Base-by-base conservation (phyloP, 92 coral and sea anemone genomes). In the Zoanthus sansibaricus region DNA sequence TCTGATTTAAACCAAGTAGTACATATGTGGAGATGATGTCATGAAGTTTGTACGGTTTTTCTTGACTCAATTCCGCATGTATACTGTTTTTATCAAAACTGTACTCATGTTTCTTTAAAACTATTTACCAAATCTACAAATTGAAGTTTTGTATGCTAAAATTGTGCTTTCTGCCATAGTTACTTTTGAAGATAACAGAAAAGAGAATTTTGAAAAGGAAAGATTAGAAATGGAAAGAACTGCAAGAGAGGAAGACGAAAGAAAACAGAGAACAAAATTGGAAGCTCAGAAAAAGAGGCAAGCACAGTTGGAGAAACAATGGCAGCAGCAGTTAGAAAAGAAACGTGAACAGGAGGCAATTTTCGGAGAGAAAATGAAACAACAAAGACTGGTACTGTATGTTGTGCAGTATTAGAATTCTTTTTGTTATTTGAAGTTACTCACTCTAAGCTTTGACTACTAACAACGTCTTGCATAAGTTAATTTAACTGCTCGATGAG, bases 211-310 rank as follows among this genome's bases (percentile, higher is more conserved):
- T 89, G 99, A 97, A 75, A 95, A 94, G 72, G 99, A 98, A 42
- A 94, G 99, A 67, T 76, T 97, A 75, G 99, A 97, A 77, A 88
- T 97, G 76, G 99, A 97, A 82, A 82, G 98, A 69, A 78, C 82
- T 97, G 66, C 95, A 93, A 56, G 99, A 97, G 80, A 87, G 14
- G 92, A 91, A 75, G 98, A 97, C 86, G 99, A 97, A 89, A 87
- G 99, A 66, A 93, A 88, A 30, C 97, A 93, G 46, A 87, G 99
- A 77, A 96, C 99, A 32, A 97, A 95, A 89, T 78, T 97, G 8
- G 99, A 97, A 79, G 99, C 99, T 25, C 98, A 97, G 82, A 98
- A 97, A 79, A 95, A 91, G 83, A 78, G 99, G 66, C 99, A 95
- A 87, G 98, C 99, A 72, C 98, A 97, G 88, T 48, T 97, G 16